phyloP scores from a whole-genome alignment of 2,888 invertebrate genomes.

The Cerastoderma edule region DNA sequence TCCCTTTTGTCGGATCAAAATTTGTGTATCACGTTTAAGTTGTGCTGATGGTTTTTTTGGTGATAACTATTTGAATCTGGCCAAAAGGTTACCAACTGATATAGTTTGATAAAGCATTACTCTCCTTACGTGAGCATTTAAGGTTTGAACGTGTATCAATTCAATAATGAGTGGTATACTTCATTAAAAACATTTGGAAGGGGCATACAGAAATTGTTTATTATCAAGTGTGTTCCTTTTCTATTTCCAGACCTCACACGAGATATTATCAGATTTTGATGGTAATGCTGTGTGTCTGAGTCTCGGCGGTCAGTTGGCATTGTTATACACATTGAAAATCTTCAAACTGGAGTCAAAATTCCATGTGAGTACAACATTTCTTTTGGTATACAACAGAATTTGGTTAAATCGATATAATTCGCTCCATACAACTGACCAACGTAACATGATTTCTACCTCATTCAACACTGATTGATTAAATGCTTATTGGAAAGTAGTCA shows the following conservation, averaged over 20 bases:
- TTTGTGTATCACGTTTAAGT: too few species aligned
- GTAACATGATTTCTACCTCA: neutral
- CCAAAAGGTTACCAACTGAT: too few species aligned
- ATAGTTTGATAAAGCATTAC: neutral
- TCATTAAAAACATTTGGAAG: neutral
- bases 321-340: slow-evolving; percentile 1
- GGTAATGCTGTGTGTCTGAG: neutral
- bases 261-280: neutral
- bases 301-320: slow-evolving; percentile 3
- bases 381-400: neutral
- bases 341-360: slow-evolving; percentile 14
- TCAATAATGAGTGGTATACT: neutral
- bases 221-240: neutral
- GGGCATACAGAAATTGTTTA: neutral
- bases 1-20: too few species aligned
- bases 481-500: neutral
- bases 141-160: neutral
- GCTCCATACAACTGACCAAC: neutral
- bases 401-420: neutral
- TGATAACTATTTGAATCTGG: too few species aligned
- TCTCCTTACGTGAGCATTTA: neutral
- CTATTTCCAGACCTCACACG: neutral
- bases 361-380: neutral
- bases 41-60: too few species aligned
- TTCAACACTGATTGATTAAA: neutral